Conservation (phyloP, 2,888 invertebrate genomes). For the Lasius platythorax region DNA sequence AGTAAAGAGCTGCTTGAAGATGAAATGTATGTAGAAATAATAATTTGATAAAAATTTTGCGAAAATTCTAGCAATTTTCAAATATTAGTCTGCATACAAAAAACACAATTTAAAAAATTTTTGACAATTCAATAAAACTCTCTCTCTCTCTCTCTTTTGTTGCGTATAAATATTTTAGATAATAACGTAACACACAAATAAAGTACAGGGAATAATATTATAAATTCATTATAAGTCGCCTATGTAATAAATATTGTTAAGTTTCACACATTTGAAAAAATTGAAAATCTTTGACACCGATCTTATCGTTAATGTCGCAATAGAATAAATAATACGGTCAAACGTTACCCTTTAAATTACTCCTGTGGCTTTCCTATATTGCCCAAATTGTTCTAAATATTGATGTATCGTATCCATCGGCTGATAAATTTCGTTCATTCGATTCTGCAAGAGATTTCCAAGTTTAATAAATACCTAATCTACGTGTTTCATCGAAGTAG, state of each 20-base stretch:
- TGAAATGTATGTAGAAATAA: not conserved
- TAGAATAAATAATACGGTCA: conserved; percentile 34
- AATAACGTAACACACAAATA: not conserved
- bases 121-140: not conserved
- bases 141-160: not conserved
- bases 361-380: conserved; percentile 93
- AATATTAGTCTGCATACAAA: not conserved
- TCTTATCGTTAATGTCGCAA: conserved; percentile 14
- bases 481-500: not conserved
- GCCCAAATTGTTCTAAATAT: conserved; percentile 97
- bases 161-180: not conserved
- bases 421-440: conserved; percentile 94
- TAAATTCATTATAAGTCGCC: not conserved
- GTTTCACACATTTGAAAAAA: not conserved
- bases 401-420: conserved; percentile 97
- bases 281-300: not conserved
- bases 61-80: not conserved
- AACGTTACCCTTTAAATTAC: conserved; percentile 78
- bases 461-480: not conserved
- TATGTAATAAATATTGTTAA: conserved; percentile 11
- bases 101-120: not conserved
- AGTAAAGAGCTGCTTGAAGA: not conserved
- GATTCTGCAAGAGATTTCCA: conserved; percentile 86
- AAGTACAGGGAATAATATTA: not conserved
- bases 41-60: not conserved